Percentiles rank a stretch among this genome's conserved stretches.
phyloP scores from a whole-genome alignment of 2,797 vertebrate genomes.

The Coccyzus lansbergi region DNA sequence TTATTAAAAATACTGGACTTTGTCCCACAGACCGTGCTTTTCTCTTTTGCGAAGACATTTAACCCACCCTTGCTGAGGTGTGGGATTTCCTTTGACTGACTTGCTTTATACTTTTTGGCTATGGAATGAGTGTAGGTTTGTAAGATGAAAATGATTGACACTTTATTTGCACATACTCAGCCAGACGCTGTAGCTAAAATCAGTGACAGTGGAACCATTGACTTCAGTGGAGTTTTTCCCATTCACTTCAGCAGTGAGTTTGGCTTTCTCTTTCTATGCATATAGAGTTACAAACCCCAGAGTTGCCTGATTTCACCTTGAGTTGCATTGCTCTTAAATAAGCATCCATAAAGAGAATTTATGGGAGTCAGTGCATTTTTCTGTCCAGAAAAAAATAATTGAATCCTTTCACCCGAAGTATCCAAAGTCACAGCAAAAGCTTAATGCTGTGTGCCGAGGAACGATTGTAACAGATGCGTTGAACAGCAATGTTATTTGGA shows the following conservation, averaged over 20 bases:
- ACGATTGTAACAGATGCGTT: not conserved
- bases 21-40: not conserved
- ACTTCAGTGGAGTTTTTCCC: not conserved
- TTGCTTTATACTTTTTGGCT: not conserved
- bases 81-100: not conserved
- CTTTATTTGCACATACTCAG: not conserved
- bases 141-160: not conserved
- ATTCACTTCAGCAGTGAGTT: not conserved
- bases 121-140: not conserved
- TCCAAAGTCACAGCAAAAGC: not conserved
- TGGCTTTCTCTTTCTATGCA: not conserved
- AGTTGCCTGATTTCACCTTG: not conserved
- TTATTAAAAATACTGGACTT: not conserved
- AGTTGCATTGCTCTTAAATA: not conserved
- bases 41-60: not conserved
- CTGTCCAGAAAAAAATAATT: not conserved
- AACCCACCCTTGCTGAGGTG: not conserved
- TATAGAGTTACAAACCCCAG: not conserved
- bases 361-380: not conserved
- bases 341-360: not conserved
- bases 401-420: not conserved
- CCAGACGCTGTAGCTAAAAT: not conserved
- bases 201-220: not conserved
- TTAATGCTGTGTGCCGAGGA: not conserved
- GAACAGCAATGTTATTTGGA: not conserved